A percentile compares a stretch with the other conserved stretches of the same genome.
Evolutionary conservation across 2,888 invertebrate species (phyloP).

Genomic region (Rhagophthalmus giganteus): DNA sequence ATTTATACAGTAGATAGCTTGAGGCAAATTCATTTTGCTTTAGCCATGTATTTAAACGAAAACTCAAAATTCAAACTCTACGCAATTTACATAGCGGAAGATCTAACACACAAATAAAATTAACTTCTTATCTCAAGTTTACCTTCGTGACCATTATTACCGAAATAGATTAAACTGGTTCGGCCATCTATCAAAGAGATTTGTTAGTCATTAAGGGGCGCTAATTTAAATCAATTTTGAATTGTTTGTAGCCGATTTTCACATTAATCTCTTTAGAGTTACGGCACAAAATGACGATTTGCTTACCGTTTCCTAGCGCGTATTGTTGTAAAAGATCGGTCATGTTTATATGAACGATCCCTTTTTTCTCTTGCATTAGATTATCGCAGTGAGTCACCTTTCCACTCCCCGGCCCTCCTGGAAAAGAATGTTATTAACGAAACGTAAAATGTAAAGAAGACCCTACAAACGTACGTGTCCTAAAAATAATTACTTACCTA

Average conservation of each 20-base stretch:
- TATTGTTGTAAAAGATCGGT: conserved; percentile 88
- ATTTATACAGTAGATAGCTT: conserved; percentile 2
- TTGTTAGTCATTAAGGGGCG: conserved; percentile 3
- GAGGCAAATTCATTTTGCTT: conserved; percentile 35
- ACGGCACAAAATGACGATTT: too few species aligned
- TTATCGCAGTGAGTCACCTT: conserved; percentile 98
- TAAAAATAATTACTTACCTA: too few species aligned
- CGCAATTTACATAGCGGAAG: conserved; percentile 11
- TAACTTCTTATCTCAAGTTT: conserved; percentile 29
- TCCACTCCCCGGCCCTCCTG: conserved; percentile 94
- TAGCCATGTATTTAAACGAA: conserved; percentile 19
- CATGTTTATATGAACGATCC: conserved; percentile 88
- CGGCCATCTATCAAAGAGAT: conserved; percentile 44
- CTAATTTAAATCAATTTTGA: not conserved
- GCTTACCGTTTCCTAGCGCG: conserved; percentile 82
- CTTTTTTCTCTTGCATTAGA: conserved; percentile 82
- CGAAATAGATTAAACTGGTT: conserved; percentile 48
- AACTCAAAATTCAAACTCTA: conserved; percentile 14
- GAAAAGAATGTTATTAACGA: conserved; percentile 27
- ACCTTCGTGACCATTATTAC: conserved; percentile 44
- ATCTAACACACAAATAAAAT: conserved; percentile 26
- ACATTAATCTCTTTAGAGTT: not conserved
- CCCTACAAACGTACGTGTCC: too few species aligned
- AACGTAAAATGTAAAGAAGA: not conserved
- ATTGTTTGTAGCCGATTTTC: not conserved